Percentiles rank a stretch among this genome's conserved stretches.
These are phyloP conservation scores for Aricia artaxerxes DNA, from an alignment of 2,888 invertebrate species.

Conservation along the genomic window DNA sequence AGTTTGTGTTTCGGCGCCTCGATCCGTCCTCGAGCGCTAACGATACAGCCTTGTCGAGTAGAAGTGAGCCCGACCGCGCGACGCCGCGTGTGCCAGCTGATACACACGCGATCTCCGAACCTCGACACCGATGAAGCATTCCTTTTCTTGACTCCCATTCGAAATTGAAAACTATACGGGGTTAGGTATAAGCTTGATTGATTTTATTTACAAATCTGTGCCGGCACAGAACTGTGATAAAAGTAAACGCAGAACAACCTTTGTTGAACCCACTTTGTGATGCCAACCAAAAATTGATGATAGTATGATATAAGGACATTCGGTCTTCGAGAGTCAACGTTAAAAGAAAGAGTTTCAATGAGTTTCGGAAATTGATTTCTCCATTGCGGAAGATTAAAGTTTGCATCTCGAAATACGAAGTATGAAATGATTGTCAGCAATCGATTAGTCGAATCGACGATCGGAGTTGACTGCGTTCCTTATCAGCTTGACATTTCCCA, in stretches of 20 bases:
- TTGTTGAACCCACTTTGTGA: not conserved
- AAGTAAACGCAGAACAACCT: constrained; percentile 10
- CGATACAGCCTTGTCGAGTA: constrained; percentile 28
- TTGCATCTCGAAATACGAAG: not conserved
- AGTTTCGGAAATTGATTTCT: not conserved
- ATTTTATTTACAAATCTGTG: not conserved
- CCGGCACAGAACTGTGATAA: not conserved
- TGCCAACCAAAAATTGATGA: not conserved
- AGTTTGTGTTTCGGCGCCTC: constrained; percentile 25
- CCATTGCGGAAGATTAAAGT: not conserved
- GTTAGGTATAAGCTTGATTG: not conserved
- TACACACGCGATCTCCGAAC: not conserved
- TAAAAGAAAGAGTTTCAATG: not conserved
- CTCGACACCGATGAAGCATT: not conserved
- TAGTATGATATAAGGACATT: not conserved
- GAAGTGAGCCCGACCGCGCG: constrained; percentile 28
- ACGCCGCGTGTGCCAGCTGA: not conserved
- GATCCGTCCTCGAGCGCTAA: constrained; percentile 30
- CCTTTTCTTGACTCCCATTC: not conserved
- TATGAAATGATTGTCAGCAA: not conserved
- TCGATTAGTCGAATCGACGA: not conserved
- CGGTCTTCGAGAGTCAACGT: not conserved
- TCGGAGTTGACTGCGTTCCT: not conserved
- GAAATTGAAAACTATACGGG: not conserved
- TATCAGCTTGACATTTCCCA: not conserved